These are phyloP conservation scores for Leptoteleia sp. DNA, from an alignment of 1,140 invertebrate species.

Conservation along the genomic window DNA sequence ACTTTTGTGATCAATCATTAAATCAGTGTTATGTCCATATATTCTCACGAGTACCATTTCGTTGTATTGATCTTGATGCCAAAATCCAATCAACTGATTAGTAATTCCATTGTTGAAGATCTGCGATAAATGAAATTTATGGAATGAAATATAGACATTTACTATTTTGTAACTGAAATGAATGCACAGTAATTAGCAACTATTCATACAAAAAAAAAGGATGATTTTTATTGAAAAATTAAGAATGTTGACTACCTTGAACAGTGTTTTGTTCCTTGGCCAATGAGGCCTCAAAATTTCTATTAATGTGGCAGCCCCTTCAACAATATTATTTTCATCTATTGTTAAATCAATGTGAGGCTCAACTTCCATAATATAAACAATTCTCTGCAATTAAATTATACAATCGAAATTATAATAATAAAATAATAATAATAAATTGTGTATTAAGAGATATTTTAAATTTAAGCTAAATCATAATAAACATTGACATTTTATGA, in stretches of 20 bases:
- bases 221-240: constrained; percentile 6
- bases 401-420: background rate
- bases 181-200: constrained; percentile 11
- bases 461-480: too few species aligned
- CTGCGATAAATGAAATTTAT: constrained; percentile 81
- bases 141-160: constrained; percentile 18
- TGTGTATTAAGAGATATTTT: too few species aligned
- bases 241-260: constrained; percentile 77
- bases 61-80: constrained; percentile 78
- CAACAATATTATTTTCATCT: constrained; percentile 81
- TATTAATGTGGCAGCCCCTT: constrained; percentile 81
- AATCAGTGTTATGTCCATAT: constrained; percentile 96
- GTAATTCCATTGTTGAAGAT: constrained; percentile 97
- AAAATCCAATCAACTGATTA: constrained; percentile 94
- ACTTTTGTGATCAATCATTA: constrained; percentile 93
- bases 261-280: constrained; percentile 79
- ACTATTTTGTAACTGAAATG: constrained; percentile 15
- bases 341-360: constrained; percentile 79
- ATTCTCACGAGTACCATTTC: constrained; percentile 93
- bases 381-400: constrained; percentile 6
- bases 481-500: too few species aligned
- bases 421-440: background rate
- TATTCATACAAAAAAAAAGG: background rate
- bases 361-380: constrained; percentile 64
- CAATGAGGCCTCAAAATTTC: constrained; percentile 82